These are phyloP conservation scores for Rostratula benghalensis DNA, from an alignment of 2,113 vertebrate species.

Conservation along the genomic window DNA sequence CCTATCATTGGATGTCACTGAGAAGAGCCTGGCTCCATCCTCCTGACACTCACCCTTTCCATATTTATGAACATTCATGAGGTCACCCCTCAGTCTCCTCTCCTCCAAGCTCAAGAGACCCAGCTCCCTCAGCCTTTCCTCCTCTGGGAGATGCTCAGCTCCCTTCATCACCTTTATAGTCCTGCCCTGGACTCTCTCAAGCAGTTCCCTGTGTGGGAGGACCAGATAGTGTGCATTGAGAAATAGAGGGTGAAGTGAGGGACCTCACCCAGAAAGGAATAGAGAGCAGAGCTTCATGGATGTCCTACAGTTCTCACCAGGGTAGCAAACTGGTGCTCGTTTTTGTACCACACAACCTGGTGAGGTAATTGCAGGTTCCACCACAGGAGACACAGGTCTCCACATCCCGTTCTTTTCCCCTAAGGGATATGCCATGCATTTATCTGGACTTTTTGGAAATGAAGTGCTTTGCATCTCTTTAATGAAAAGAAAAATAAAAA, in stretches of 20 bases:
- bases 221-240: background rate
- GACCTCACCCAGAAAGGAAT: background rate
- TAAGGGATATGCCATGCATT: background rate
- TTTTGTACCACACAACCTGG: background rate
- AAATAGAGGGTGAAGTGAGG: rapidly evolving
- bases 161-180: too few species aligned
- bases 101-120: too few species aligned
- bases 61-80: too few species aligned
- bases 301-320: background rate
- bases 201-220: background rate
- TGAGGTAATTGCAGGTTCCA: background rate
- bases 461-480: rapidly evolving
- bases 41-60: too few species aligned
- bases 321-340: background rate
- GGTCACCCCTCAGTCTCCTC: too few species aligned
- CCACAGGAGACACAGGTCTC: rapidly evolving
- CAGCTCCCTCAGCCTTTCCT: too few species aligned
- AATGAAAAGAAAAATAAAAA: background rate
- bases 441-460: background rate
- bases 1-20: too few species aligned
- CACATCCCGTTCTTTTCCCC: background rate
- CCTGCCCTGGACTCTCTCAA: too few species aligned
- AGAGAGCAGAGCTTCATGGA: background rate
- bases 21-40: too few species aligned
- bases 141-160: too few species aligned